Base-by-base conservation (phyloP, 2,888 invertebrate genomes). In the Tenthredo amoena region DNA sequence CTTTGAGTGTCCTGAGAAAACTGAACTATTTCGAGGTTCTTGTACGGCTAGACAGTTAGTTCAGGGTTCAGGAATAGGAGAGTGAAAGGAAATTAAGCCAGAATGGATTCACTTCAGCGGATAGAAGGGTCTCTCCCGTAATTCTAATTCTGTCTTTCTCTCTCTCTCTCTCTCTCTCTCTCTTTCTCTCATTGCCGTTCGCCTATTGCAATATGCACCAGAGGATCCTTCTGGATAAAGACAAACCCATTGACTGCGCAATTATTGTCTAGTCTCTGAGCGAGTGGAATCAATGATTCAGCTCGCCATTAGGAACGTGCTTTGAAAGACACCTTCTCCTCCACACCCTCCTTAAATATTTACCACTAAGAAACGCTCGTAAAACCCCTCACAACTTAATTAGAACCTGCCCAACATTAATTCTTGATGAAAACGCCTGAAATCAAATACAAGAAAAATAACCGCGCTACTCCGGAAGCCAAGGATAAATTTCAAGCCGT, bases 221-320 rank as follows among this genome's bases (percentile, higher is more conserved):
- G n/a, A 81, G 81, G 77, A 77, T 81, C 81, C 40, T 58, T 26
- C 26, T 26, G 62, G 43, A 62, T 34, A n/a, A 65, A n/a, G 81
- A 81, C 81, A 62, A 81, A 37, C 62, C 47, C 81, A 81, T 81
- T 50, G 65, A 65, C 81, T 81, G 62, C 65, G 81, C 81, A 81
- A 81, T 81, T 62, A 81, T 81, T 65, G 62, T 81, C 81, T 62
- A 62, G 81, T 81, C 81, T 65, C 34, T 40, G 68, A 68, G 34
- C 26, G 62, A 65, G n/a, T 74, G 1, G 81, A 81, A 81, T 81
- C 65, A 83, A 83, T 83, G 65, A 83, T 83, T 83, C 83, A 83
- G 68, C 6, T 68, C 18, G 68, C 83, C 83, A 83, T 83, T 68
- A 83, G n/a, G 83, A 68, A 83, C 65, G 65, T 68, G 83, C 83